Evolutionary conservation across 2,113 vertebrate genomes (phyloP), one percentile per base, ranked within the genome.

Genomic region (Paracanthobrama guichenoti): DNA sequence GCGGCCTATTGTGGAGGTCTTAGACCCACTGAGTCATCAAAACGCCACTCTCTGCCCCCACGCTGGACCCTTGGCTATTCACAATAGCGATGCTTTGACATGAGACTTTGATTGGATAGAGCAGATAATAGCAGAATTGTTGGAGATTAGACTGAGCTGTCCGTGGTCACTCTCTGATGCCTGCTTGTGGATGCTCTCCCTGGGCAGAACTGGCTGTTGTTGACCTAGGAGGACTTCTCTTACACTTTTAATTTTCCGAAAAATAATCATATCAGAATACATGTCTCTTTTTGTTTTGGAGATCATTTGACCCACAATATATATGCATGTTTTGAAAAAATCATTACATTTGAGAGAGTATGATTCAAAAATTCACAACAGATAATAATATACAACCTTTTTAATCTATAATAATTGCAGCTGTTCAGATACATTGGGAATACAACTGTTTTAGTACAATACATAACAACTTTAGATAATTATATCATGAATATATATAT

Each of bases 21-120:
- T 89, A 92, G 91, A 91, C 86, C 74, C 85, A 89, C 94, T 91
- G 89, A 94, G 90, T 95, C 94, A 94, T 94, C 93, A 94, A 86
- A 89, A 62, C 75, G 35, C 64, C 66, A 76, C 46, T 62, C 46
- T 60, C 64, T 72, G 55, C 42, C 66, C 64, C 71, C 35, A 48
- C 9, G 46, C 78, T 64, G 69, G 73, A 82, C 76, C 42, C 39
- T 28, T 62, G 24, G 79, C 66, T n/a, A 20, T 69, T 64, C 62
- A 93, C 93, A 94, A 93, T 90, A 78, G 88, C 53, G 91, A 92
- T 88, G 73, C 89, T 94, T 93, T 94, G 92, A 94, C 92, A 92
- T 91, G 82, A 93, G 93, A 94, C 88, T 94, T 93, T 92, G 89
- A 93, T 92, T 92, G 90, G 92, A 88, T 89, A 85, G 80, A 86